phyloP scores from a whole-genome alignment of 2,113 vertebrate species.

The Neogale vison region DNA sequence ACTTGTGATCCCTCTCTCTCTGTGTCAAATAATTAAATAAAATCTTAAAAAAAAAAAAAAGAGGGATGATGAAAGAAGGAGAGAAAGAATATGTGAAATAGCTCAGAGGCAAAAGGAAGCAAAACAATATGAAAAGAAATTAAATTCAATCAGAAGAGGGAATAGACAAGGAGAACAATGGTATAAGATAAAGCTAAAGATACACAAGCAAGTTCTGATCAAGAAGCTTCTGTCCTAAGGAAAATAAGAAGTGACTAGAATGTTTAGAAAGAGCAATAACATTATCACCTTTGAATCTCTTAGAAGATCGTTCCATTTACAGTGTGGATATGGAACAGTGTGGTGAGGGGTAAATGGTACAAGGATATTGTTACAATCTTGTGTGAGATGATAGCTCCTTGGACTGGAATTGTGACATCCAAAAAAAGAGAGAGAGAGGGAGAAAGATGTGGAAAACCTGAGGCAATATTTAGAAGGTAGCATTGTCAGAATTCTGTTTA shows the following conservation, averaged over 20 bases:
- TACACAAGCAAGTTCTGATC: background rate
- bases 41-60: background rate
- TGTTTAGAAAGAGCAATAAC: background rate
- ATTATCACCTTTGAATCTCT: background rate
- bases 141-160: background rate
- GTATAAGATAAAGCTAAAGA: background rate
- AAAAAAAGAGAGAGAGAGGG: background rate
- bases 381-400: background rate
- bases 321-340: background rate
- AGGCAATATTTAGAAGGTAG: background rate
- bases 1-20: no score
- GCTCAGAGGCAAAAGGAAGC: background rate
- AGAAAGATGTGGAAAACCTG: background rate
- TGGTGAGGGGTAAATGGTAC: background rate
- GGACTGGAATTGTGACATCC: background rate
- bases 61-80: background rate
- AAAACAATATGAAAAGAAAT: background rate
- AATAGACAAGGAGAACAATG: background rate
- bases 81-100: background rate
- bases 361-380: background rate
- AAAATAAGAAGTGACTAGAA: background rate
- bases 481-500: slow-evolving; percentile 6
- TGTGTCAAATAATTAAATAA: no score
- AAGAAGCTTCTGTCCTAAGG: background rate
- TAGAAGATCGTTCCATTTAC: background rate